Percentiles rank a stretch among this genome's conserved stretches.
Conservation (phyloP, 1,140 invertebrate species). For the Pteromalus puparum region DNA sequence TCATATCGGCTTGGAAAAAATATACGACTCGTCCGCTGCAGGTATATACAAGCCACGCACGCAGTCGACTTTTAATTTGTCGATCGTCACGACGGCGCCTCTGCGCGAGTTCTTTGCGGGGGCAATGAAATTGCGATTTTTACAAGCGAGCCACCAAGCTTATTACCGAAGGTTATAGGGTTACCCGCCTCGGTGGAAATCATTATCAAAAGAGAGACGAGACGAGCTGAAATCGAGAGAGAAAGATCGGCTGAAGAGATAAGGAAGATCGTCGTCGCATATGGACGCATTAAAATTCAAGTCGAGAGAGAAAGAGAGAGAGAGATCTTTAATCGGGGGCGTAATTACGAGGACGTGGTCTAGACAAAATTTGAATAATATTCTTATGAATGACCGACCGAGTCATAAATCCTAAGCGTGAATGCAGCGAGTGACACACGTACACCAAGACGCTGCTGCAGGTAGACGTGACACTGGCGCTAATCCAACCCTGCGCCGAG, state of each 20-base stretch:
- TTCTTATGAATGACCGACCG: constrained; percentile 74
- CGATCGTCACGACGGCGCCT: constrained; percentile 17
- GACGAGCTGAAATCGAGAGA: constrained; percentile 37
- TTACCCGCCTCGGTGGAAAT: constrained; percentile 42
- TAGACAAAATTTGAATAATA: constrained; percentile 74
- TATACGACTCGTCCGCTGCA: background rate
- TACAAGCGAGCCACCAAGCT: constrained; percentile 9
- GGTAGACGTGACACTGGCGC: constrained; percentile 24
- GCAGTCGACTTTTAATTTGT: constrained; percentile 42
- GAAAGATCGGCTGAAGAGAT: background rate
- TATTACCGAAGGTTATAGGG: constrained; percentile 41
- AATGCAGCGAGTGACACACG: constrained; percentile 26
- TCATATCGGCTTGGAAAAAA: constrained; percentile 47
- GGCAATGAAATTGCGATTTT: constrained; percentile 37
- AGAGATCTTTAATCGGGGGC: constrained; percentile 42
- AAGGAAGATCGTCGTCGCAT: background rate
- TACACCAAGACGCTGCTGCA: too few species aligned
- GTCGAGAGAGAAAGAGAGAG: too few species aligned
- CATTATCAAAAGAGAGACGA: constrained; percentile 43
- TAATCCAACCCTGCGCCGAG: constrained; percentile 45
- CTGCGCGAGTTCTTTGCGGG: too few species aligned
- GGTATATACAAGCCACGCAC: background rate
- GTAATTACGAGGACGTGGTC: constrained; percentile 46
- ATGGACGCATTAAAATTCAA: background rate
- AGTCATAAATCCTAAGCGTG: constrained; percentile 68